These are phyloP conservation scores for Dufourea novaeangliae DNA, from an alignment of 1,140 invertebrate species.

Conservation along the genomic window DNA sequence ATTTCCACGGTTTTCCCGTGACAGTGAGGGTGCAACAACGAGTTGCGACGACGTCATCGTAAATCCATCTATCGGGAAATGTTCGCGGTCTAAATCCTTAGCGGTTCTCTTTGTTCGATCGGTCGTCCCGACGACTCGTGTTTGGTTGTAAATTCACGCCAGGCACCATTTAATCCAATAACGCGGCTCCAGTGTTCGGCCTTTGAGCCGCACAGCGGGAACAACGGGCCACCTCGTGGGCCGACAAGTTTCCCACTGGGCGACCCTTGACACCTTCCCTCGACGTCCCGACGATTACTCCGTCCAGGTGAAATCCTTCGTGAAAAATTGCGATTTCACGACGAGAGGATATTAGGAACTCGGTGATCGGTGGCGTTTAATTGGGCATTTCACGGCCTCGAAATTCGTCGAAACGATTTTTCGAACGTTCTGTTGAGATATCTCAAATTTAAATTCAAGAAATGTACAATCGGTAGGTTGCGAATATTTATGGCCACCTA, in stretches of 20 bases:
- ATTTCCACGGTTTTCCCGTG: neutral
- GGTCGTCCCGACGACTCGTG: neutral
- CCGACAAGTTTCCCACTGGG: conserved; percentile 60
- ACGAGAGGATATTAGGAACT: neutral
- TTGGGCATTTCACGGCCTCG: neutral
- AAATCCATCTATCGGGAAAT: conserved; percentile 4
- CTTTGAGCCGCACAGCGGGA: conserved; percentile 65
- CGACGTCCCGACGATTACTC: conserved; percentile 4
- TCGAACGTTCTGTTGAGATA: too few relatives aligned
- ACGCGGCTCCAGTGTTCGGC: conserved; percentile 34
- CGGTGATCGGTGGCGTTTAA: neutral
- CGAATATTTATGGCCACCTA: too few relatives aligned
- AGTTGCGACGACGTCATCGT: neutral
- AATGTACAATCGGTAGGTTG: too few relatives aligned
- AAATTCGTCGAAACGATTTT: too few relatives aligned
- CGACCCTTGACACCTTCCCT: conserved; percentile 52
- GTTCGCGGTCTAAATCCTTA: neutral
- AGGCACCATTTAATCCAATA: conserved; percentile 68
- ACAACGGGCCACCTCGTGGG: conserved; percentile 56
- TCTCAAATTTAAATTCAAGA: too few relatives aligned
- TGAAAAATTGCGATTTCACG: neutral
- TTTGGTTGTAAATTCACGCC: conserved; percentile 28
- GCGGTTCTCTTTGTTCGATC: conserved; percentile 1
- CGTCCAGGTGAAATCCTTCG: conserved; percentile 6
- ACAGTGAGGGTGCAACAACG: neutral